Evolutionary conservation across 2,797 vertebrate species (phyloP), one percentile per base, ranked within the genome.

Genomic region (Cirrhinus mrigala): DNA sequence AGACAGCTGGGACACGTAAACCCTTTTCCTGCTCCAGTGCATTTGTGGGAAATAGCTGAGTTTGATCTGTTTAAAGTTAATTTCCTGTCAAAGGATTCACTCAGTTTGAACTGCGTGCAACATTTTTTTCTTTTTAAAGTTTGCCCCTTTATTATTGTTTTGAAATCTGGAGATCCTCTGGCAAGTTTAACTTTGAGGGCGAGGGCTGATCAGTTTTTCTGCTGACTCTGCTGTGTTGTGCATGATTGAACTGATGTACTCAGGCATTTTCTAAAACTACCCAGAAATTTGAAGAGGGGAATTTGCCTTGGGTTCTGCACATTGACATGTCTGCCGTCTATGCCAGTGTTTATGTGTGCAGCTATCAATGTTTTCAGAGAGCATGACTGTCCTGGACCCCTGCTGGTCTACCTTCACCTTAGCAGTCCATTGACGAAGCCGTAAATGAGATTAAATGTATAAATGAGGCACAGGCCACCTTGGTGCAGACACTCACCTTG

Each of bases 381-480:
- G 11, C 48, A 68, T 22, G 83, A 62, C 37, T 79, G 40, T 62
- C 11, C 54, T 64, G 10, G 18, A 62, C 27, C 54, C 46, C 79
- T 80, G 62, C 46, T 33, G 11, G 18, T 52, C 24, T 29, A 52
- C 10, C 60, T 20, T 79, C 15, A 50, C 40, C 83, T 71, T 37
- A 71, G 48, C 40, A 18, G 52, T 79, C 37, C 7, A 4, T 27
- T 85, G 68, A 60, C 22, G 15, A 40, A 27, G 74, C 33, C 83
- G 87, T 93, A 93, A 94, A 94, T 91, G 87, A 90, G 94, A 93
- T 95, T 94, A 93, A 80, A 56, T 87, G 90, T 93, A 93, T 91
- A 94, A 94, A 94, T 94, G 94, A 92, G 88, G 86, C 16, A 54
- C 24, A 22, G 4, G 20, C 29, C 24, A 54, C 33, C 46, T 66